Conservation (phyloP, 2,113 vertebrate genomes). For the Pandion haliaetus region DNA sequence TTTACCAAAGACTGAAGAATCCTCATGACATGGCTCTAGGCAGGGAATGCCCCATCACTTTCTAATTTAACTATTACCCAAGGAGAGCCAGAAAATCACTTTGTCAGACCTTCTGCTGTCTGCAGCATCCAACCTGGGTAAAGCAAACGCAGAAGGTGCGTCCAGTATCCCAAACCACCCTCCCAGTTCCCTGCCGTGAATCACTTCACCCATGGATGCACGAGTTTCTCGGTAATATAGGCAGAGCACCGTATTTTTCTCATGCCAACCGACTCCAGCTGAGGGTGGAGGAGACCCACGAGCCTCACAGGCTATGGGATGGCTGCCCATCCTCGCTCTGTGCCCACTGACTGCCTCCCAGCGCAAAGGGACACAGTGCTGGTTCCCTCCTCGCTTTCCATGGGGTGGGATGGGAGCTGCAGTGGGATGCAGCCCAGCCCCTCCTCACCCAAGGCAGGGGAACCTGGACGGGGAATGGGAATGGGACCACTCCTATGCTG, state of each 20-base stretch:
- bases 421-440: neutral
- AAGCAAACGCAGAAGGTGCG: too few species aligned
- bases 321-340: neutral
- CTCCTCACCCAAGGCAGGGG: too few species aligned
- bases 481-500: neutral
- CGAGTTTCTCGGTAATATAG: rapidly evolving
- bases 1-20: neutral
- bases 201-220: neutral
- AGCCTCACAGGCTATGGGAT: neutral
- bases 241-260: neutral
- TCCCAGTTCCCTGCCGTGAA: neutral
- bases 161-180: neutral
- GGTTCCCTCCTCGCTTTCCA: neutral
- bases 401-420: neutral
- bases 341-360: neutral
- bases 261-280: rapidly evolving
- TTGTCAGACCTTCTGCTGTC: neutral
- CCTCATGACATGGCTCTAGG: too few species aligned
- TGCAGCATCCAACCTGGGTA: neutral
- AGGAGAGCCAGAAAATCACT: neutral
- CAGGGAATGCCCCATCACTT: neutral
- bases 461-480: neutral
- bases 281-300: neutral
- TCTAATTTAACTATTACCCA: too few species aligned
- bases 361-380: neutral